phyloP scores from a whole-genome alignment of 2,797 vertebrate genomes.

The Lepus oiostolus region DNA sequence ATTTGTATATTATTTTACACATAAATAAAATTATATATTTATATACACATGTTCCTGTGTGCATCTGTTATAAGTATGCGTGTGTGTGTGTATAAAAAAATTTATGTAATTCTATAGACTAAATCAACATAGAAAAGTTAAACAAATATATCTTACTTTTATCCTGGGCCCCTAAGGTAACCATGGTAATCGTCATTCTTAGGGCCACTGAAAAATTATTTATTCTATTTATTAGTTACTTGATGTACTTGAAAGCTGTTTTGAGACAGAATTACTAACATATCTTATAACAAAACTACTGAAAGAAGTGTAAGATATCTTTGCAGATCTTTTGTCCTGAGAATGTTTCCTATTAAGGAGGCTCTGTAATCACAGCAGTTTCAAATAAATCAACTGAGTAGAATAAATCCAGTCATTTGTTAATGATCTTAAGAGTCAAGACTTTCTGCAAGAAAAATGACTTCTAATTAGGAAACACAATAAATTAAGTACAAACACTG shows the following conservation, averaged over 20 bases:
- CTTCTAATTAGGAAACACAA: not conserved
- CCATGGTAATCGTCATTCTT: not conserved
- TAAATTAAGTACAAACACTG: not conserved
- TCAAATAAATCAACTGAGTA: not conserved
- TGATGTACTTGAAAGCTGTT: not conserved
- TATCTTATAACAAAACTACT: slow-evolving; percentile 49
- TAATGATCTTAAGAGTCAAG: slow-evolving; percentile 16
- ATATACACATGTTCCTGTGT: not conserved
- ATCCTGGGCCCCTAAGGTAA: not conserved
- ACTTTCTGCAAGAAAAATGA: not conserved
- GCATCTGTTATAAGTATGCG: not conserved
- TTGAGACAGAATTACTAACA: not conserved
- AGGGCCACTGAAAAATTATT: not conserved
- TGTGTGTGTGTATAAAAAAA: not conserved
- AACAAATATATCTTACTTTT: not conserved
- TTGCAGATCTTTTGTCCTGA: not conserved
- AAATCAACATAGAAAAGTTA: not conserved
- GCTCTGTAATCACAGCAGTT: not conserved
- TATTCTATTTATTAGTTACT: not conserved
- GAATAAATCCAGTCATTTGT: not conserved
- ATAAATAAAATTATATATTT: not conserved
- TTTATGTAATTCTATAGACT: not conserved
- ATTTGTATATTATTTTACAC: not conserved
- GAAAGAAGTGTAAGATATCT: slow-evolving; percentile 9
- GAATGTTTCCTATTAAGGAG: slow-evolving; percentile 30